Conservation (phyloP, 2,797 vertebrate genomes). For the Lophius americanus region DNA sequence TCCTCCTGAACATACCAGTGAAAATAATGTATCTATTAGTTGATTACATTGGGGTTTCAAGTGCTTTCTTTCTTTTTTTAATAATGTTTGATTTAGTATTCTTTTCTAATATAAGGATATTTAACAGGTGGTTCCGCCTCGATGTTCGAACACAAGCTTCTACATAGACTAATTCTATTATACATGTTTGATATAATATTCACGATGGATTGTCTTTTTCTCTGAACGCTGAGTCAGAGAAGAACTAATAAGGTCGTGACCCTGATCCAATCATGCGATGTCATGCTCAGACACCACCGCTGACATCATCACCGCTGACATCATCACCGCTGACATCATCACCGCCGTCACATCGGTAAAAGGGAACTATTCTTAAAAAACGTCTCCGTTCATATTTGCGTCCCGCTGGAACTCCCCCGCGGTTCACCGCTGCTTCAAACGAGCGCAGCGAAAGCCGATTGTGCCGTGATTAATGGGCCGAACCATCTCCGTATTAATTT, state of each 20-base stretch:
- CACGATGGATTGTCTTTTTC: constrained; percentile 23
- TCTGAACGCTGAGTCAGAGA: constrained; percentile 29
- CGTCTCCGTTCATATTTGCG: neutral
- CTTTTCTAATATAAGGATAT: too few species aligned
- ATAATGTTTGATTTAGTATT: too few species aligned
- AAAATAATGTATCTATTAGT: neutral
- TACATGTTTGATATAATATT: constrained; percentile 29
- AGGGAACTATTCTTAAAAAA: too few species aligned
- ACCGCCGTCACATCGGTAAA: too few species aligned
- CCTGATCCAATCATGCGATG: constrained; percentile 44
- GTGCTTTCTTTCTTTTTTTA: neutral
- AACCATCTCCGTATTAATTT: constrained; percentile 46
- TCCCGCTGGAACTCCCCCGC: neutral
- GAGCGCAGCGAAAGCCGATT: constrained; percentile 14
- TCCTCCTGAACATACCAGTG: neutral
- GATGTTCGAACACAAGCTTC: constrained; percentile 18
- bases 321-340: too few species aligned
- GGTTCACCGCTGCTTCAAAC: constrained; percentile 21
- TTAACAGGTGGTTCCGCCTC: neutral
- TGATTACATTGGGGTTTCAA: neutral
- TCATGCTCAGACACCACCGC: constrained; percentile 15
- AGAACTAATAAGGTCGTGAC: constrained; percentile 50
- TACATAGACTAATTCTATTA: constrained; percentile 7
- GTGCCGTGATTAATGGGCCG: constrained; percentile 19
- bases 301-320: constrained; percentile 27